phyloP scores from a whole-genome alignment of 2,113 vertebrate species.

The Dicentrarchus labrax region DNA sequence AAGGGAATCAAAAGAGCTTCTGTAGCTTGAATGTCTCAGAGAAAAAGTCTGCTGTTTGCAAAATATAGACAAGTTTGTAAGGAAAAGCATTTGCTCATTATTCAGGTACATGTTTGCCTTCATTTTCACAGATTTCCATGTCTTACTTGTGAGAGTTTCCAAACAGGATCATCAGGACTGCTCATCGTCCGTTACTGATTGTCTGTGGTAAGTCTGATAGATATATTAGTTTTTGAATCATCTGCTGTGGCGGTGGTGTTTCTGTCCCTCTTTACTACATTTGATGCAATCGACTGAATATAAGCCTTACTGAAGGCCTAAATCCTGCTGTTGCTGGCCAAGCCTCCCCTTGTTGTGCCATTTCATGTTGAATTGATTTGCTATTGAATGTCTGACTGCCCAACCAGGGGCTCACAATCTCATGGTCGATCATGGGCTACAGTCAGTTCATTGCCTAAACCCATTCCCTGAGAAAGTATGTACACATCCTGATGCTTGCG shows the following conservation, averaged over 20 bases:
- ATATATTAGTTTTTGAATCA: background rate
- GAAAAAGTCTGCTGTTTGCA: conserved; percentile 42
- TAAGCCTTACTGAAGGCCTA: background rate
- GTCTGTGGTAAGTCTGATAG: conserved; percentile 69
- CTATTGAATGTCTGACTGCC: background rate
- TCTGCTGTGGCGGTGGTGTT: too few relatives aligned
- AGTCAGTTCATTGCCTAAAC: background rate
- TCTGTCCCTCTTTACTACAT: background rate
- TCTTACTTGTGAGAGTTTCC: conserved; percentile 69
- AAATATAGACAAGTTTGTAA: conserved; percentile 24
- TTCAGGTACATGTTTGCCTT: conserved; percentile 45
- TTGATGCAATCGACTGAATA: background rate
- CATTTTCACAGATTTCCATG: conserved; percentile 80
- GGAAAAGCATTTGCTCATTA: conserved; percentile 33
- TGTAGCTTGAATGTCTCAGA: conserved; percentile 52
- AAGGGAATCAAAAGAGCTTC: conserved; percentile 64
- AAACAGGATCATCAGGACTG: conserved; percentile 62
- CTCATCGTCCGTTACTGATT: conserved; percentile 45
- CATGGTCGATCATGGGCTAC: background rate
- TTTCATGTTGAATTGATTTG: conserved; percentile 39
- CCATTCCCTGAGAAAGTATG: conserved; percentile 18
- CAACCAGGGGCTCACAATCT: background rate
- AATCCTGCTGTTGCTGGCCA: background rate
- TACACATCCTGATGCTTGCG: background rate
- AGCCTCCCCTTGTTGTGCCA: background rate